phyloP scores from a whole-genome alignment of 2,113 vertebrate species.

The Chionomys nivalis region DNA sequence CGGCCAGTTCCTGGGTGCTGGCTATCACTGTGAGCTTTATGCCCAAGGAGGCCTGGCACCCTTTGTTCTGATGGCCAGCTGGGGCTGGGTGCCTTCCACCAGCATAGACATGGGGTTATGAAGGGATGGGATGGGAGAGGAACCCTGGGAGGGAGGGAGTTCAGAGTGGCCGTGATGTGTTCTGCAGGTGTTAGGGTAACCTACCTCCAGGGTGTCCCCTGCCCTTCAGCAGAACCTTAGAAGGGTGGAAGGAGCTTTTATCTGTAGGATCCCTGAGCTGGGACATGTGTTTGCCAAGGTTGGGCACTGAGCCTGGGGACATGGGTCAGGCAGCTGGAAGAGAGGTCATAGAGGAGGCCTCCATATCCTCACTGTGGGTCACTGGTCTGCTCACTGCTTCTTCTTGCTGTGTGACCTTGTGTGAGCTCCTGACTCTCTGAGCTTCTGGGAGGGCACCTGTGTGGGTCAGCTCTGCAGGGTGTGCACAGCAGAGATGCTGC shows the following conservation, averaged over 20 bases:
- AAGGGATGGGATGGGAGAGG: neutral
- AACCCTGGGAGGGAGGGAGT: neutral
- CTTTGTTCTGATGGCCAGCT: neutral
- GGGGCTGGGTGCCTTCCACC: neutral
- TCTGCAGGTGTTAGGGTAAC: neutral
- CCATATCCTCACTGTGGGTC: neutral
- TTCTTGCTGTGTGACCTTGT: neutral
- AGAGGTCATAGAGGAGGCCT: neutral
- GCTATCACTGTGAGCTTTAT: neutral
- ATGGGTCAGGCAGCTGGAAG: neutral
- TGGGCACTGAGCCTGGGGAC: neutral
- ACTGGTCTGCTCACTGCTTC: neutral
- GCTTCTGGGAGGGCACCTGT: neutral
- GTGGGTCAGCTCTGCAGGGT: neutral
- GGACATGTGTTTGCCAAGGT: neutral
- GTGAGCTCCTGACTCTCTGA: neutral
- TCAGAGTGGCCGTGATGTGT: neutral
- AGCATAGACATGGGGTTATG: neutral
- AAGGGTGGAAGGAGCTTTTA: neutral
- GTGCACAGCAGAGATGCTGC: accelerated
- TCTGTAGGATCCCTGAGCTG: neutral
- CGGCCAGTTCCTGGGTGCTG: accelerated
- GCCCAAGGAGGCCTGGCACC: neutral
- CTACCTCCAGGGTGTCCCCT: neutral
- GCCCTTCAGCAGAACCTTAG: neutral